Evolutionary conservation across 1,140 invertebrate genomes (phyloP).

Genomic region (Tachypleus tridentatus): DNA sequence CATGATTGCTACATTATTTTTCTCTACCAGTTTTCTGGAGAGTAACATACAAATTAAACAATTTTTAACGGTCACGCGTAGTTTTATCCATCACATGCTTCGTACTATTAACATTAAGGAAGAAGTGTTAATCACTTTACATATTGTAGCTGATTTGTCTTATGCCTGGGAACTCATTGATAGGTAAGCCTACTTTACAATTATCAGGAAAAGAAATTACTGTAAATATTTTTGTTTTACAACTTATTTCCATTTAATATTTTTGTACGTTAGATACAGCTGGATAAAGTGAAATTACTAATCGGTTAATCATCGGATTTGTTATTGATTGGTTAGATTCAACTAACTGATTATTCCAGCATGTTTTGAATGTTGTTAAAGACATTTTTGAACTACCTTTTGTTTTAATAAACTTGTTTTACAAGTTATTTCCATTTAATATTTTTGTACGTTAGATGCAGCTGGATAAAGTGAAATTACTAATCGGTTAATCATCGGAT

Average conservation of each 20-base stretch:
- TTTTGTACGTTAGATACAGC: too few relatives aligned
- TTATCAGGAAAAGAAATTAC: conserved; percentile 1
- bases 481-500: too few relatives aligned
- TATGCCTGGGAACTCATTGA: conserved; percentile 93
- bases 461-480: too few relatives aligned
- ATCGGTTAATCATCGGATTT: too few relatives aligned
- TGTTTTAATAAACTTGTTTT: too few relatives aligned
- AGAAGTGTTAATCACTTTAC: conserved; percentile 78
- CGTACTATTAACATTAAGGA: conserved; percentile 83
- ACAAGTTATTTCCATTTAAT: too few relatives aligned
- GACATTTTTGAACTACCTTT: background rate
- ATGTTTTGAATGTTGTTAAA: background rate
- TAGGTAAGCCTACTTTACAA: conserved; percentile 40
- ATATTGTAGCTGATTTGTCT: conserved; percentile 87
- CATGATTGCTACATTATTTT: too few relatives aligned
- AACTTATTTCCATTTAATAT: conserved; percentile 14
- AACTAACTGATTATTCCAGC: too few relatives aligned
- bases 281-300: too few relatives aligned
- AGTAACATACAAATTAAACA: conserved; percentile 80
- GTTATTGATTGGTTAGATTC: too few relatives aligned
- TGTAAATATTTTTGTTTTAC: conserved; percentile 5
- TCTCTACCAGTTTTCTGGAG: conserved; percentile 41
- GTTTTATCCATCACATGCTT: conserved; percentile 74
- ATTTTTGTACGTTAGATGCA: too few relatives aligned
- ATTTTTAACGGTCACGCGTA: conserved; percentile 68